Evolutionary conservation across 2,113 vertebrate genomes (phyloP).

Genomic region (mouse (Mus musculus)): GRCm39 chr2:60070001-60070500

Average conservation of each 20-base stretch:
- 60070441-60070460: background rate
- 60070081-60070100: background rate
- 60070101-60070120: background rate
- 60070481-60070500: background rate
- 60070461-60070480: background rate
- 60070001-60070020: background rate
- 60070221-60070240: background rate
- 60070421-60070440: background rate
- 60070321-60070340: constrained; percentile 23
- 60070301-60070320: constrained; percentile 34
- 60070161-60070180: background rate
- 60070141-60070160: background rate
- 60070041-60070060: background rate
- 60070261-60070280: background rate
- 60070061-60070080: background rate
- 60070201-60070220: constrained; percentile 1
- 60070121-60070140: background rate
- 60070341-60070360: background rate
- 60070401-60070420: background rate
- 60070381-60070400: constrained; percentile 1
- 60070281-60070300: background rate
- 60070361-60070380: background rate
- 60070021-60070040: background rate
- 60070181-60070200: too few relatives aligned
- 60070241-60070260: background rate